Evolutionary conservation across 1,140 invertebrate species (phyloP).

Genomic region (Bombus picipes): DNA sequence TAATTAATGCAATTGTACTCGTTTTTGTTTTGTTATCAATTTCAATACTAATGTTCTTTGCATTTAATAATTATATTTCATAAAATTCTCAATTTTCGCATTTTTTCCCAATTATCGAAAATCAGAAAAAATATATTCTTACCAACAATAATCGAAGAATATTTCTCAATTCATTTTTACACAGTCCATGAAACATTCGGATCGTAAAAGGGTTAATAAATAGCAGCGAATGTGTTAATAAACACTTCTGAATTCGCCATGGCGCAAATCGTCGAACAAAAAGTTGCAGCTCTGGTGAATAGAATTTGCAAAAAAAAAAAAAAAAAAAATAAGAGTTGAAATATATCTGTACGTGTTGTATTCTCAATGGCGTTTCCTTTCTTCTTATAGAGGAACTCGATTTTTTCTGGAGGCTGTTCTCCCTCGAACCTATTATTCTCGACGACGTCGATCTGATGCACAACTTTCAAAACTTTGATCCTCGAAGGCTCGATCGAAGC

Average conservation of each 20-base stretch:
- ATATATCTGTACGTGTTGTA: slow-evolving; percentile 35
- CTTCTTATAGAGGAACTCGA: neutral
- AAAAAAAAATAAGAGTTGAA: slow-evolving; percentile 11
- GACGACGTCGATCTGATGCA: slow-evolving; percentile 48
- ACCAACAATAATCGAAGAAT: too few relatives aligned
- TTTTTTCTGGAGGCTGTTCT: neutral
- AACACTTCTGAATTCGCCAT: neutral
- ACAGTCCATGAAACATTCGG: neutral
- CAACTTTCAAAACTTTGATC: slow-evolving; percentile 37
- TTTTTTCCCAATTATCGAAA: too few relatives aligned
- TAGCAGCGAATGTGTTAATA: neutral
- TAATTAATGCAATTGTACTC: neutral
- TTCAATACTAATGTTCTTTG: too few relatives aligned
- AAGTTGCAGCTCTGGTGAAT: neutral
- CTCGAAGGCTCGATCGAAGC: slow-evolving; percentile 30
- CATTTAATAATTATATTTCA: too few relatives aligned
- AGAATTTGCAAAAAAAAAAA: neutral
- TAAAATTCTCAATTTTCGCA: too few relatives aligned
- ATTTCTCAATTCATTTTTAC: too few relatives aligned
- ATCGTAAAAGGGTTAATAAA: neutral
- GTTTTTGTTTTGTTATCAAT: neutral
- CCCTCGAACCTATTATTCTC: slow-evolving; percentile 30
- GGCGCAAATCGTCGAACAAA: neutral
- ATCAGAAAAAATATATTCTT: too few relatives aligned
- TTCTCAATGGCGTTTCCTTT: slow-evolving; percentile 17